Conservation (phyloP, 2,888 invertebrate species). For the Scaptodrosophila latifasciaeformis region DNA sequence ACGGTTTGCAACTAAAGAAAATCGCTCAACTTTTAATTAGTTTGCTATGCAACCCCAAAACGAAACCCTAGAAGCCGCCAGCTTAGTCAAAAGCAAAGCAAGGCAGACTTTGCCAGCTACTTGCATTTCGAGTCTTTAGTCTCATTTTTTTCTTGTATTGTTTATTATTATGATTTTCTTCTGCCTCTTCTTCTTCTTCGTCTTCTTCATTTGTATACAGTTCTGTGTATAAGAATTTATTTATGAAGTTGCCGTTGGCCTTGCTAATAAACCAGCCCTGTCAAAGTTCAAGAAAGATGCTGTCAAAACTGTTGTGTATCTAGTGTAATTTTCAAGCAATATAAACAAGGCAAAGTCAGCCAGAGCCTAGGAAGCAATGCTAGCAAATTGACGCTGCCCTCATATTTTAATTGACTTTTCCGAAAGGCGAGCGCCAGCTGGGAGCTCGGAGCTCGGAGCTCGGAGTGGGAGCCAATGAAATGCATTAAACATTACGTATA, state of each 20-base stretch:
- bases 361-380: background rate
- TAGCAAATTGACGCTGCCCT: conserved; percentile 29
- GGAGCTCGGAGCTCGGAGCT: too few species aligned
- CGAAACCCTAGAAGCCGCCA: too few species aligned
- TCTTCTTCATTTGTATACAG: too few species aligned
- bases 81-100: background rate
- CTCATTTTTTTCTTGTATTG: conserved; percentile 7
- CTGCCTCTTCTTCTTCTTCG: too few species aligned
- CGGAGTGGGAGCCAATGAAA: conserved; percentile 51
- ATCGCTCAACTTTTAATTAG: conserved; percentile 63
- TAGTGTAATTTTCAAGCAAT: too few species aligned
- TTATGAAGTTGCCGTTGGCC: conserved; percentile 1
- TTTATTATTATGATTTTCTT: too few species aligned
- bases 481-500: conserved; percentile 60
- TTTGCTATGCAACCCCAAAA: conserved; percentile 43
- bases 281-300: conserved; percentile 50
- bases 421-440: conserved; percentile 20
- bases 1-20: conserved; percentile 49
- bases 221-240: conserved; percentile 19
- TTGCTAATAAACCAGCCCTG: conserved; percentile 2
- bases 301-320: conserved; percentile 35
- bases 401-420: conserved; percentile 55
- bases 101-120: background rate
- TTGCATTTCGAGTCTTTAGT: conserved; percentile 19
- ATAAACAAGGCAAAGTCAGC: background rate